Percentiles rank a stretch among this genome's conserved stretches.
Evolutionary conservation across 2,888 invertebrate genomes (phyloP).

Genomic region (Caenorhabditis macrosperma): DNA sequence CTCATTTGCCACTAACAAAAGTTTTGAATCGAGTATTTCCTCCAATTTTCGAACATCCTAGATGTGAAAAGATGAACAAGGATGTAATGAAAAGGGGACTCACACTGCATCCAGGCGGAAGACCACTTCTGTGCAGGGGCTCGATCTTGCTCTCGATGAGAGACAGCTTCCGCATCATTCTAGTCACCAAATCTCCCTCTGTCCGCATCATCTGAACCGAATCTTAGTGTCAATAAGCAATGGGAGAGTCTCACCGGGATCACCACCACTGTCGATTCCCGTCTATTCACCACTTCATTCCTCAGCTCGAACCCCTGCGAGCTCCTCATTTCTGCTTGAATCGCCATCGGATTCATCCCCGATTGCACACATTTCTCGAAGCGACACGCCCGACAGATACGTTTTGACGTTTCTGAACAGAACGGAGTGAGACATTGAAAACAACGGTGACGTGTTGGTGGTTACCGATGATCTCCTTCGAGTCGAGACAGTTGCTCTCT

Average conservation of each 20-base stretch:
- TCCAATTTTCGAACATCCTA: constrained; percentile 39
- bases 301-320: constrained; percentile 29
- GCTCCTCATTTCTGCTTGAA: constrained; percentile 41
- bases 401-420: constrained; percentile 47
- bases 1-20: constrained; percentile 20
- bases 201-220: constrained; percentile 30
- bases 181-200: constrained; percentile 34
- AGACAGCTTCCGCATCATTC: constrained; percentile 57
- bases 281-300: constrained; percentile 27
- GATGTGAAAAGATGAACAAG: no score
- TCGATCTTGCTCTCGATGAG: constrained; percentile 62
- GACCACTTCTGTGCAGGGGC: constrained; percentile 29
- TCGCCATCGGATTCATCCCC: constrained; percentile 51
- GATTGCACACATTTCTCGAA: constrained; percentile 53
- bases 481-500: constrained; percentile 39
- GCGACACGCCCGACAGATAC: constrained; percentile 56
- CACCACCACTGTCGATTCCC: constrained; percentile 33
- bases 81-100: no score
- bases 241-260: constrained; percentile 23
- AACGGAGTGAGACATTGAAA: no score
- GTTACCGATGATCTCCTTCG: constrained; percentile 32
- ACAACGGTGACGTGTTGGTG: not conserved
- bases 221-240: not conserved
- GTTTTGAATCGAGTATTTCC: constrained; percentile 36
- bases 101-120: constrained; percentile 43